Evolutionary conservation across 2,113 vertebrate species (phyloP).

Genomic region (Melanocharis versteri): DNA sequence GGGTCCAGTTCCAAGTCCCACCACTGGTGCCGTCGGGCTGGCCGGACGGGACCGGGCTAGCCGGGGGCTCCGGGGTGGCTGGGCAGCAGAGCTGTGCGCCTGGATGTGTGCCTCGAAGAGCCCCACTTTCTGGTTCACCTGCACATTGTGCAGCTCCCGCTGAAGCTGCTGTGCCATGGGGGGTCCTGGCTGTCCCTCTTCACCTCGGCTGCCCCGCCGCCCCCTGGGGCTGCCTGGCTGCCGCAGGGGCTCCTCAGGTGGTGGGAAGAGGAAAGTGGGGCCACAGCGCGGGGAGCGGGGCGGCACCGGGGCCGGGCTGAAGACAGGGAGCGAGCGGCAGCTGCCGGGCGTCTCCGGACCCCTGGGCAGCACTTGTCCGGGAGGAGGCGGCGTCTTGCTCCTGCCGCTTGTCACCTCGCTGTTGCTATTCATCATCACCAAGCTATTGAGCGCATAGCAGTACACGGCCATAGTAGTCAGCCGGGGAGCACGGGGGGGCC

Average conservation of each 20-base stretch:
- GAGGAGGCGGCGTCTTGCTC: slow-evolving; percentile 70
- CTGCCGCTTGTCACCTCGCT: slow-evolving; percentile 70
- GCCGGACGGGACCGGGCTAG: background rate
- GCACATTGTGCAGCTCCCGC: slow-evolving; percentile 90
- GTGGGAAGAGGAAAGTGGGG: slow-evolving; percentile 76
- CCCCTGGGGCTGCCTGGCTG: slow-evolving; percentile 26
- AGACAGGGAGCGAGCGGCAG: slow-evolving; percentile 68
- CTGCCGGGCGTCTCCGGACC: slow-evolving; percentile 74
- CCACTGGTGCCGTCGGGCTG: background rate
- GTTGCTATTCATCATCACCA: slow-evolving; percentile 81
- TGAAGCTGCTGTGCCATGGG: slow-evolving; percentile 75
- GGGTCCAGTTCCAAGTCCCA: background rate
- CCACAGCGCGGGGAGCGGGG: slow-evolving; percentile 67
- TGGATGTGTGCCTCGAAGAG: slow-evolving; percentile 94
- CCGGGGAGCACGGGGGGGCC: slow-evolving; percentile 38
- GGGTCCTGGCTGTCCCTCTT: slow-evolving; percentile 21
- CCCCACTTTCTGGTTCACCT: slow-evolving; percentile 90
- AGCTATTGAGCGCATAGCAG: slow-evolving; percentile 80
- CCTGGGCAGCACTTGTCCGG: slow-evolving; percentile 75
- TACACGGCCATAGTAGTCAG: slow-evolving; percentile 81
- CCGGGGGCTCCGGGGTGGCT: slow-evolving; percentile 79
- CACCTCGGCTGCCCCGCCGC: slow-evolving; percentile 48
- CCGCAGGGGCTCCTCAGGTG: slow-evolving; percentile 52
- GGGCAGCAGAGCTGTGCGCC: slow-evolving; percentile 68
- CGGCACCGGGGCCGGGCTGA: slow-evolving; percentile 65